These are phyloP conservation scores for Notiomystis cincta DNA, from an alignment of 2,113 vertebrate genomes.

Conservation along the genomic window DNA sequence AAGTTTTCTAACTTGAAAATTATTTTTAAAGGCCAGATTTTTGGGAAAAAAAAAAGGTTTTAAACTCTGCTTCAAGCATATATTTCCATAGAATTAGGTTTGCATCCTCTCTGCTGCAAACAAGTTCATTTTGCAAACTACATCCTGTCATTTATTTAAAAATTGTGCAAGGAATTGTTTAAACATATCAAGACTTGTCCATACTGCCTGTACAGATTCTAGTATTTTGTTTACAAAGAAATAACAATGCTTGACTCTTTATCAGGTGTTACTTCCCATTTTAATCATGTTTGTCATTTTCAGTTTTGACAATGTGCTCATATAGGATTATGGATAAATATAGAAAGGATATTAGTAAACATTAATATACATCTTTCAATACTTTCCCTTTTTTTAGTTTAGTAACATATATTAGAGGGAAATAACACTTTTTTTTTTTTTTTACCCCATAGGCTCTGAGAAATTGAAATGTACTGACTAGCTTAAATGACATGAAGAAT, in stretches of 20 bases:
- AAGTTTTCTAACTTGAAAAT: neutral
- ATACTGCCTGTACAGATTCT: neutral
- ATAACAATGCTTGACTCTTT: neutral
- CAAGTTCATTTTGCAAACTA: neutral
- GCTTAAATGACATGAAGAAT: neutral
- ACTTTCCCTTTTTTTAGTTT: neutral
- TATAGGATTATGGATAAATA: neutral
- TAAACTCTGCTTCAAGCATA: neutral
- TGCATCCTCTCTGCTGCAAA: neutral
- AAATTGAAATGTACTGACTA: neutral
- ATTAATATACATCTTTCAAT: neutral
- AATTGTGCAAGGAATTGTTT: neutral
- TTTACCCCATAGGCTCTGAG: neutral
- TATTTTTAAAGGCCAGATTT: neutral
- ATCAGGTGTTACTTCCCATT: neutral
- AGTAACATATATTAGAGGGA: neutral
- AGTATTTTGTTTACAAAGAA: neutral
- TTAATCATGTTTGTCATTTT: neutral
- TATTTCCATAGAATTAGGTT: neutral
- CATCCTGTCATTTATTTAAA: neutral
- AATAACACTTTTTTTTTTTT: neutral
- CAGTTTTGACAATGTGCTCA: neutral
- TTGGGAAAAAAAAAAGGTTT: neutral
- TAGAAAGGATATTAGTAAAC: neutral
- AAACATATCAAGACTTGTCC: neutral